These are phyloP conservation scores for Temnothorax nylanderi DNA, from an alignment of 1,140 invertebrate species.

Conservation along the genomic window DNA sequence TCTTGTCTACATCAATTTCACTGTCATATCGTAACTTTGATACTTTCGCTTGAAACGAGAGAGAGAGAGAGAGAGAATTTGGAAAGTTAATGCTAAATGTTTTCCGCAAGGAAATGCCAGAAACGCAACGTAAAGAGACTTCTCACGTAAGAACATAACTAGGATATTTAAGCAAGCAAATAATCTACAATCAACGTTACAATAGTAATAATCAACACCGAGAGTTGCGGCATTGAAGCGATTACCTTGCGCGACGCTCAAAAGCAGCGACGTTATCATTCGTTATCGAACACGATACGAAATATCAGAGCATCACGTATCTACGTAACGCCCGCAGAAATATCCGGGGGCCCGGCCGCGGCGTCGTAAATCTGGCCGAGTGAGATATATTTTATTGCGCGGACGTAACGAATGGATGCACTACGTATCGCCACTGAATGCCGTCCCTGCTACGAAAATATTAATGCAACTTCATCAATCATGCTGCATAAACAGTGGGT, in stretches of 20 bases:
- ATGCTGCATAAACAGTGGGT: constrained; percentile 73
- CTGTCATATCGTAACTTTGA: constrained; percentile 17
- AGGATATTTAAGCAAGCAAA: neutral
- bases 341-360: neutral
- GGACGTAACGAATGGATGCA: constrained; percentile 55
- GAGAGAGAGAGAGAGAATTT: constrained; percentile 48
- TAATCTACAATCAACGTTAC: neutral
- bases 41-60: constrained; percentile 36
- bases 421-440: neutral
- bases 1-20: constrained; percentile 50
- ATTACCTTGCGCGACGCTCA: neutral
- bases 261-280: neutral
- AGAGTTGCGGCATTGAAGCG: neutral
- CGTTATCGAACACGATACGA: constrained; percentile 9
- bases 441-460: constrained; percentile 65
- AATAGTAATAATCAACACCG: neutral
- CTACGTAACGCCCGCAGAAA: constrained; percentile 40
- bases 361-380: constrained; percentile 66
- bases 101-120: constrained; percentile 29
- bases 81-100: constrained; percentile 32
- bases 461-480: constrained; percentile 77
- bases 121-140: neutral
- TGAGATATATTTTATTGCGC: constrained; percentile 74
- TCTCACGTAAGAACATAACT: neutral
- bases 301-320: constrained; percentile 10